These are phyloP conservation scores for Clarias platycephalus DNA, from an alignment of 2,797 vertebrate genomes.

Conservation along the genomic window DNA sequence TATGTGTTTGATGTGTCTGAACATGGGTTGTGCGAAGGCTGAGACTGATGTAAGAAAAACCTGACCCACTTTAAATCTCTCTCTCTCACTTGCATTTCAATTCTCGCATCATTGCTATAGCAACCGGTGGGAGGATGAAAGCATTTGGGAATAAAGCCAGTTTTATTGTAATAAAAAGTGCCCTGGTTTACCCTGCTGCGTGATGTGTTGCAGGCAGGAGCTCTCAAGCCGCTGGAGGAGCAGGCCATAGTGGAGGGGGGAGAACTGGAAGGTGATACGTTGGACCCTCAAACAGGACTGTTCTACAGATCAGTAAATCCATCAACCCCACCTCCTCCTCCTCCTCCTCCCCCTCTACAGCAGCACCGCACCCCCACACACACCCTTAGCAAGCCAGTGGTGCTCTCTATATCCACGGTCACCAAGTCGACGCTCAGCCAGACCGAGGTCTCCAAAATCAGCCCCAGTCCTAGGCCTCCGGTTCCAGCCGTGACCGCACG, in stretches of 20 bases:
- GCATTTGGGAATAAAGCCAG: background rate
- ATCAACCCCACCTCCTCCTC: constrained; percentile 76
- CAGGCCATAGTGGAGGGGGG: constrained; percentile 82
- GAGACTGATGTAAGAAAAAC: background rate
- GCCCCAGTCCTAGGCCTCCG: constrained; percentile 71
- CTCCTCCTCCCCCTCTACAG: constrained; percentile 54
- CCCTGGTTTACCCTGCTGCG: background rate
- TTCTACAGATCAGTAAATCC: constrained; percentile 90
- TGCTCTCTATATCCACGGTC: constrained; percentile 73
- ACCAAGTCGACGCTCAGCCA: constrained; percentile 79
- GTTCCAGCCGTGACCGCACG: constrained; percentile 63
- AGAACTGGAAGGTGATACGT: constrained; percentile 92
- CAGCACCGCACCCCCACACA: constrained; percentile 67
- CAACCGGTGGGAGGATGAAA: background rate
- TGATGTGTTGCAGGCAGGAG: constrained; percentile 71
- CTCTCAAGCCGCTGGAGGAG: constrained; percentile 81
- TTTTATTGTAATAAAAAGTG: background rate
- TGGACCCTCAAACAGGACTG: constrained; percentile 97
- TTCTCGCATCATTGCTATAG: background rate
- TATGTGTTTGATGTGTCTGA: background rate
- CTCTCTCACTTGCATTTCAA: background rate
- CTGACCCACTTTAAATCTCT: background rate
- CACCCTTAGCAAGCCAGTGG: constrained; percentile 67
- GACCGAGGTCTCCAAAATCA: constrained; percentile 59
- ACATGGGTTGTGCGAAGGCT: background rate